phyloP scores from a whole-genome alignment of 2,113 vertebrate genomes.

The Procavia capensis region DNA sequence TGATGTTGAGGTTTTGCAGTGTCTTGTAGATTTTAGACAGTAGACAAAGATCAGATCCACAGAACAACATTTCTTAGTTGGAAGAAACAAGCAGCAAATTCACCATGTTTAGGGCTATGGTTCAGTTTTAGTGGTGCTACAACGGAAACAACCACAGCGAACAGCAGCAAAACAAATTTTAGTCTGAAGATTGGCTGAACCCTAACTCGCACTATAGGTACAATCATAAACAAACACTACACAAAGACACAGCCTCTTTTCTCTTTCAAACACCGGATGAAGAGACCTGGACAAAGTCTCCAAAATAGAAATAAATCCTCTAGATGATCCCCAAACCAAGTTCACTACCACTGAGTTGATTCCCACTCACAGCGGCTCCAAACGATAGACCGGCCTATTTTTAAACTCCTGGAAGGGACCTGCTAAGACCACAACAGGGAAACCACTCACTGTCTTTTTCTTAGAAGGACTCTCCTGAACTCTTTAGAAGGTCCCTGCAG shows the following conservation, averaged over 20 bases:
- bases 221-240: neutral
- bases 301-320: neutral
- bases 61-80: neutral
- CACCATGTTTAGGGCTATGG: neutral
- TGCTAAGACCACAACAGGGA: neutral
- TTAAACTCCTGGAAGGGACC: neutral
- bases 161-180: neutral
- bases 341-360: too few relatives aligned
- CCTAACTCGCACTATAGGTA: neutral
- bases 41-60: too few relatives aligned
- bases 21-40: too few relatives aligned
- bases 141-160: neutral
- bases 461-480: too few relatives aligned
- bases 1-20: too few relatives aligned
- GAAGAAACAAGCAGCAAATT: neutral
- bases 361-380: too few relatives aligned
- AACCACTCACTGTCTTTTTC: neutral
- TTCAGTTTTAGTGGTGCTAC: fast-evolving
- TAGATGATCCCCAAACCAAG: too few relatives aligned
- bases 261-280: neutral
- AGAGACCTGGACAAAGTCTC: neutral
- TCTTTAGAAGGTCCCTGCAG: neutral
- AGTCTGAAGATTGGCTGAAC: neutral
- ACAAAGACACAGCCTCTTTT: neutral
- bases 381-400: neutral